Conservation (phyloP, 2,113 vertebrate genomes). For the Anser brachyrhynchus region DNA sequence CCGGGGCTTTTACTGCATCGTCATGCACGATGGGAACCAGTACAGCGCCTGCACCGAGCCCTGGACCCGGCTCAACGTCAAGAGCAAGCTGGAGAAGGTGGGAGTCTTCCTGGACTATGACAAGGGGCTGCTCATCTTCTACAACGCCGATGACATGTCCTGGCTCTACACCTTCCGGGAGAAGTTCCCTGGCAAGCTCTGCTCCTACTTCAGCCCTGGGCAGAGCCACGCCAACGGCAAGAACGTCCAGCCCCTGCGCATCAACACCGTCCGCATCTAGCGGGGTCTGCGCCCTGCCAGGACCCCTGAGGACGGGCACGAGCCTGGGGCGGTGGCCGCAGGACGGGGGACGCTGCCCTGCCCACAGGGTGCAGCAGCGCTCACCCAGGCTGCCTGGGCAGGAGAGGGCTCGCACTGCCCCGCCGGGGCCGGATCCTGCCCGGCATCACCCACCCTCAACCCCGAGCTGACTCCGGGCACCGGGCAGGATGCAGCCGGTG, state of each 20-base stretch:
- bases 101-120: constrained; percentile 97
- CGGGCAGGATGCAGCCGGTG: neutral
- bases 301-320: neutral
- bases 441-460: too few species aligned
- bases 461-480: neutral
- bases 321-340: neutral
- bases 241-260: constrained; percentile 94
- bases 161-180: constrained; percentile 98
- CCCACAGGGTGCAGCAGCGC: neutral
- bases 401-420: too few species aligned
- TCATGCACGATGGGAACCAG: constrained; percentile 98
- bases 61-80: constrained; percentile 97
- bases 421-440: too few species aligned
- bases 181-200: constrained; percentile 90
- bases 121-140: constrained; percentile 96
- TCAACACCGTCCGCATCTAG: constrained; percentile 95
- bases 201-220: constrained; percentile 95
- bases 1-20: constrained; percentile 96
- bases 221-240: constrained; percentile 98
- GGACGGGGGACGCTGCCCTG: neutral
- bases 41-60: constrained; percentile 99
- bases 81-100: constrained; percentile 95
- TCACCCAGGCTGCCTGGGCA: too few species aligned
- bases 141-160: constrained; percentile 98
- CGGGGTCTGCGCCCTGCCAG: neutral